Evolutionary conservation across 1,140 invertebrate species (phyloP).

Genomic region (Apis laboriosa): DNA sequence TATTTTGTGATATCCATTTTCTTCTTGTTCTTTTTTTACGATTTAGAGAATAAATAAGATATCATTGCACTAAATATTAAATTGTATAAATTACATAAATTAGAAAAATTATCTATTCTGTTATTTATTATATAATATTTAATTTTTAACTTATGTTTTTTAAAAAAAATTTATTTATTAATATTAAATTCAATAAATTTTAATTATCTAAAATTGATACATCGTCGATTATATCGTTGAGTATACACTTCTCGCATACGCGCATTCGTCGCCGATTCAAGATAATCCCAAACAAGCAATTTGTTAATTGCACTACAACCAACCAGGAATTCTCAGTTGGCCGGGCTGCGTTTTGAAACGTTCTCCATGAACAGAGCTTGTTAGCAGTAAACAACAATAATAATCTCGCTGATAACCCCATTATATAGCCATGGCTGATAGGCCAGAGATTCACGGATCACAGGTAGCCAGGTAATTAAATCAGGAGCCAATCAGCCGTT

Average conservation of each 20-base stretch:
- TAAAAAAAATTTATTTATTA: too few species aligned
- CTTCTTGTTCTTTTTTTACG: too few species aligned
- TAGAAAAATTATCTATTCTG: too few species aligned
- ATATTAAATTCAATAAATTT: not conserved
- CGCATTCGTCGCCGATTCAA: not conserved
- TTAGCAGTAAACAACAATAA: slow-evolving; percentile 73
- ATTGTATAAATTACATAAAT: too few species aligned
- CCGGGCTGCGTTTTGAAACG: slow-evolving; percentile 19
- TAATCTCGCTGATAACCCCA: slow-evolving; percentile 71
- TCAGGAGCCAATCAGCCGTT: slow-evolving; percentile 69
- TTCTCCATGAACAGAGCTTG: slow-evolving; percentile 59
- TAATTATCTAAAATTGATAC: not conserved
- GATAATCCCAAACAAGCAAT: slow-evolving; percentile 49
- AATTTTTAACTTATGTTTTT: too few species aligned
- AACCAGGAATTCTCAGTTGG: slow-evolving; percentile 29
- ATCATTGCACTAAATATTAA: too few species aligned
- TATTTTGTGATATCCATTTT: too few species aligned
- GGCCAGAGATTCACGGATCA: slow-evolving; percentile 54
- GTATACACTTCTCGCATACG: not conserved
- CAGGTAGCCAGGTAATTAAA: slow-evolving; percentile 68
- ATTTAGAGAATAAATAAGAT: too few species aligned
- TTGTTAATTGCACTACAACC: slow-evolving; percentile 56
- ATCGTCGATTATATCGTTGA: not conserved
- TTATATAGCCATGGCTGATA: slow-evolving; percentile 47
- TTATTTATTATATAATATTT: too few species aligned